Conservation (phyloP, 2,888 invertebrate genomes). For the Drosophila nr. perissopoda region DNA sequence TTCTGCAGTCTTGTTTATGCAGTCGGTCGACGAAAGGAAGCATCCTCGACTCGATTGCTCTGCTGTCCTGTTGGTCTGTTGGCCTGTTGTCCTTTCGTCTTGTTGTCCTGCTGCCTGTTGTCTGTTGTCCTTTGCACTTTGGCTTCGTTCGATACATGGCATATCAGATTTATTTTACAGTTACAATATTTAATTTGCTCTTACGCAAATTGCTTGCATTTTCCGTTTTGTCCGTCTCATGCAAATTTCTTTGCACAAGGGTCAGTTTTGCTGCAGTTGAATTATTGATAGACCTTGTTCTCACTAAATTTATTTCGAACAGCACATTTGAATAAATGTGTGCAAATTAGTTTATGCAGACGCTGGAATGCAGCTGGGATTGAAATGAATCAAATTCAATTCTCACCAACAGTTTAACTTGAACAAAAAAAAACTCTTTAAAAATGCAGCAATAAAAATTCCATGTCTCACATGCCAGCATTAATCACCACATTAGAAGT, state of each 20-base stretch:
- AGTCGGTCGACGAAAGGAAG: constrained; percentile 45
- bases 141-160: constrained; percentile 52
- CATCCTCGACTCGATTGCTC: constrained; percentile 44
- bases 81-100: constrained; percentile 10
- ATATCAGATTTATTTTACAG: constrained; percentile 75
- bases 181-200: constrained; percentile 78
- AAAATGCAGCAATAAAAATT: neutral
- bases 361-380: constrained; percentile 32
- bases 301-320: constrained; percentile 44
- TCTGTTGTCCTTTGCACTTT: constrained; percentile 58
- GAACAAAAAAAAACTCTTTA: neutral
- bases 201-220: constrained; percentile 73
- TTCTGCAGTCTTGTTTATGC: constrained; percentile 59
- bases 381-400: constrained; percentile 1
- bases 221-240: constrained; percentile 49
- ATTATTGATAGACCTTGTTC: constrained; percentile 42
- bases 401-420: constrained; percentile 2
- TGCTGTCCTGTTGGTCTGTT: constrained; percentile 9
- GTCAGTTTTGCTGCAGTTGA: constrained; percentile 28
- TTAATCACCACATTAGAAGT: constrained; percentile 18
- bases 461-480: neutral
- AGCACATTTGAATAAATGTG: constrained; percentile 39
- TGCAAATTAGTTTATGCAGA: constrained; percentile 43
- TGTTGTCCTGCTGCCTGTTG: constrained; percentile 13
- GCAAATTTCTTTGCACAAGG: constrained; percentile 43